Conservation (phyloP, 2,888 invertebrate species). For the Thereva unica region DNA sequence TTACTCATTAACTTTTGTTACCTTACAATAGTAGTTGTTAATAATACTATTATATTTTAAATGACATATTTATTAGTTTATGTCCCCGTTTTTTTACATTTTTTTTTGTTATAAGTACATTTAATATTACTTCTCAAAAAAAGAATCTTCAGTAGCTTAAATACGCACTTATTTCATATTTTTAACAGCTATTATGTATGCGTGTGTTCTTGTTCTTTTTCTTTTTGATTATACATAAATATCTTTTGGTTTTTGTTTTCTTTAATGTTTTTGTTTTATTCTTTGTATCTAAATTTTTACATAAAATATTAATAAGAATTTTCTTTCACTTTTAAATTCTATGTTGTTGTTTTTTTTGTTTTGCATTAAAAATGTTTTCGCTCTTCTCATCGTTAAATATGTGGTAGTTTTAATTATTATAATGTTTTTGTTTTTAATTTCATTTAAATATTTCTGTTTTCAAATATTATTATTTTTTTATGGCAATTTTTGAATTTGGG, state of each 20-base stretch:
- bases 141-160: constrained; percentile 15
- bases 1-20: constrained; percentile 18
- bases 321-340: no score
- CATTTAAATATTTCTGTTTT: no score
- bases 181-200: constrained; percentile 6
- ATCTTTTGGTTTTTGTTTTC: constrained; percentile 12
- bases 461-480: no score
- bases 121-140: constrained; percentile 22
- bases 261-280: constrained; percentile 11
- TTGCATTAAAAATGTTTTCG: no score
- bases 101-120: not conserved
- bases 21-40: constrained; percentile 16
- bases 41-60: no score
- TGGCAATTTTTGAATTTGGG: no score
- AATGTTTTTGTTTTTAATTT: no score
- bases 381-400: no score
- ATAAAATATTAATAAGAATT: constrained; percentile 6
- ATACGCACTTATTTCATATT: constrained; percentile 13
- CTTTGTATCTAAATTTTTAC: constrained; percentile 8
- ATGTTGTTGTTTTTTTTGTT: no score
- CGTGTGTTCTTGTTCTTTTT: constrained; percentile 20
- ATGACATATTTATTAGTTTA: no score
- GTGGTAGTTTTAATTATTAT: no score
- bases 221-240: constrained; percentile 16
- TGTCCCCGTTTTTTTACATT: no score